Evolutionary conservation across 2,888 invertebrate species (phyloP).

Genomic region (Drosophila glabriapex): DNA sequence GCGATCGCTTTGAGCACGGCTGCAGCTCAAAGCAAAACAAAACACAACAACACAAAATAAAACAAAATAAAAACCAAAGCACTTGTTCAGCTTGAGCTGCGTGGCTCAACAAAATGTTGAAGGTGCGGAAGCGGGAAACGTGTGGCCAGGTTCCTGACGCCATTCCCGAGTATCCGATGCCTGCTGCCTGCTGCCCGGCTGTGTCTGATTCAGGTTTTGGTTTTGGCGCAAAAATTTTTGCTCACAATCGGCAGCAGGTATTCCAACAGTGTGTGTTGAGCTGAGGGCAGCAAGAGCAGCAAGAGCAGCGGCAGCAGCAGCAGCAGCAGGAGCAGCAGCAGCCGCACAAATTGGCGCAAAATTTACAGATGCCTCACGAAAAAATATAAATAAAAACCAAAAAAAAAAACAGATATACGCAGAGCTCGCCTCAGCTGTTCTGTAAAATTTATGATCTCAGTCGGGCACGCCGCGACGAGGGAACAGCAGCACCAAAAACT

Average conservation of each 20-base stretch:
- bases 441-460: constrained; percentile 44
- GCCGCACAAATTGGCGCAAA: constrained; percentile 76
- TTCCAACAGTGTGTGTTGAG: constrained; percentile 16
- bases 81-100: constrained; percentile 64
- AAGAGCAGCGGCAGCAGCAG: constrained; percentile 11
- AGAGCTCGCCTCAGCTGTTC: constrained; percentile 43
- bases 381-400: constrained; percentile 3
- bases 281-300: constrained; percentile 17
- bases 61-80: constrained; percentile 63
- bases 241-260: constrained; percentile 75
- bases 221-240: constrained; percentile 73
- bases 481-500: not conserved
- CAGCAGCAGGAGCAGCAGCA: constrained; percentile 26
- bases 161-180: not conserved
- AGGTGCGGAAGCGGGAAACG: constrained; percentile 46
- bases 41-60: constrained; percentile 11
- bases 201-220: constrained; percentile 72
- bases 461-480: constrained; percentile 11
- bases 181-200: constrained; percentile 38
- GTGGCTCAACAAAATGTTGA: constrained; percentile 61
- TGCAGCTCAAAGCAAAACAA: constrained; percentile 51
- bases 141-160: constrained; percentile 14
- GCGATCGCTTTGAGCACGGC: constrained; percentile 31
- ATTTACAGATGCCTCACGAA: constrained; percentile 70
- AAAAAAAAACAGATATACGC: not conserved